phyloP scores from a whole-genome alignment of 2,113 vertebrate genomes.

The Sceloporus tristichus region DNA sequence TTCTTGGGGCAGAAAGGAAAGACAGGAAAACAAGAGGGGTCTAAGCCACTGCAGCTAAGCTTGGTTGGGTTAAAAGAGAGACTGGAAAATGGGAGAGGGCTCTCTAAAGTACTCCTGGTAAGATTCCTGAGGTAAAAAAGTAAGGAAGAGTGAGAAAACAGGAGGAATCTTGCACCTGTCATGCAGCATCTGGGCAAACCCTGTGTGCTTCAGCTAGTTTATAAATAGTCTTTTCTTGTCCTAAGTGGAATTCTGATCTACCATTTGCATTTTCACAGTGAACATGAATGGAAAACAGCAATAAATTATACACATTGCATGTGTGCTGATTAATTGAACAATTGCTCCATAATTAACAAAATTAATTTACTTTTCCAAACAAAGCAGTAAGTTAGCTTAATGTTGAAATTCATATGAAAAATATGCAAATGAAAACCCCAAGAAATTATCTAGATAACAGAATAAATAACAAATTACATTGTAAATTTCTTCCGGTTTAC shows the following conservation, averaged over 20 bases:
- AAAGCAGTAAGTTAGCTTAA: slow-evolving; percentile 30
- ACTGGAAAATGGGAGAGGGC: too few relatives aligned
- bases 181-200: too few relatives aligned
- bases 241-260: background rate
- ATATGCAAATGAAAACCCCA: slow-evolving; percentile 48
- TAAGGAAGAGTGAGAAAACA: too few relatives aligned
- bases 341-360: slow-evolving; percentile 54
- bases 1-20: too few relatives aligned
- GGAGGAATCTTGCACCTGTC: too few relatives aligned
- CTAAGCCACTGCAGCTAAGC: too few relatives aligned
- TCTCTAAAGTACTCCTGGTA: too few relatives aligned
- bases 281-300: slow-evolving; percentile 28
- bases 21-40: too few relatives aligned
- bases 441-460: slow-evolving; percentile 43
- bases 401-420: slow-evolving; percentile 33
- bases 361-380: slow-evolving; percentile 53
- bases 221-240: background rate
- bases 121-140: too few relatives aligned
- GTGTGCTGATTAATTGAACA: slow-evolving; percentile 42
- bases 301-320: slow-evolving; percentile 26
- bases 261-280: slow-evolving; percentile 13
- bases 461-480: slow-evolving; percentile 58
- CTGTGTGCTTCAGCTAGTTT: background rate
- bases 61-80: too few relatives aligned
- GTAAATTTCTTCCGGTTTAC: slow-evolving; percentile 63